These are phyloP conservation scores for Tachuris rubrigastra DNA, from an alignment of 2,113 vertebrate genomes.

Conservation along the genomic window DNA sequence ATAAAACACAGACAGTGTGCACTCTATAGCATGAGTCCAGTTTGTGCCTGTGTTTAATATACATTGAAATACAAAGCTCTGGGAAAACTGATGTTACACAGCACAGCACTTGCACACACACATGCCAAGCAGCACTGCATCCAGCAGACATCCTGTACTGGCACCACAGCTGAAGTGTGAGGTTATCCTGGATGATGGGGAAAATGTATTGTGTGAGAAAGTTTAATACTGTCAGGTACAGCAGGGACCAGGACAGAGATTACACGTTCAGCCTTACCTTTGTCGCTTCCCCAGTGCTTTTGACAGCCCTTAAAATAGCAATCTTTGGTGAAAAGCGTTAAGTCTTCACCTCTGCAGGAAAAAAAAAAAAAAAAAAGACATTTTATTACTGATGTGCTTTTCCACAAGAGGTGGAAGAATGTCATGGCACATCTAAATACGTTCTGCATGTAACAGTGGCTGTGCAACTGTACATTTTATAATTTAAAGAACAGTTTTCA, in stretches of 20 bases:
- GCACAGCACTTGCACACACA: background rate
- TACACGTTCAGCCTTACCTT: background rate
- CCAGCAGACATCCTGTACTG: background rate
- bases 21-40: background rate
- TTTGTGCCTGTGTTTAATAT: background rate
- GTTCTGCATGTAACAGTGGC: background rate
- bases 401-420: background rate
- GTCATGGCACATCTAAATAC: background rate
- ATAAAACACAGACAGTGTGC: background rate
- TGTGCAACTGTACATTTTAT: background rate
- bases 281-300: background rate
- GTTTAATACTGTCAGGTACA: background rate
- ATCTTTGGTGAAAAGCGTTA: background rate
- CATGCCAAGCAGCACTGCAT: fast-evolving
- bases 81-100: fast-evolving
- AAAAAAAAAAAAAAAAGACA: background rate
- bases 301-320: background rate
- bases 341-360: background rate
- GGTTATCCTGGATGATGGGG: background rate
- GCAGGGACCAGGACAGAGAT: background rate
- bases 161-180: background rate
- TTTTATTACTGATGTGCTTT: background rate
- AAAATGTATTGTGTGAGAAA: background rate
- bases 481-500: background rate
- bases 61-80: background rate